Evolutionary conservation across 2,113 vertebrate genomes (phyloP), one percentile per base, ranked within the genome.

Genomic region (Danionella cerebrum): DNA sequence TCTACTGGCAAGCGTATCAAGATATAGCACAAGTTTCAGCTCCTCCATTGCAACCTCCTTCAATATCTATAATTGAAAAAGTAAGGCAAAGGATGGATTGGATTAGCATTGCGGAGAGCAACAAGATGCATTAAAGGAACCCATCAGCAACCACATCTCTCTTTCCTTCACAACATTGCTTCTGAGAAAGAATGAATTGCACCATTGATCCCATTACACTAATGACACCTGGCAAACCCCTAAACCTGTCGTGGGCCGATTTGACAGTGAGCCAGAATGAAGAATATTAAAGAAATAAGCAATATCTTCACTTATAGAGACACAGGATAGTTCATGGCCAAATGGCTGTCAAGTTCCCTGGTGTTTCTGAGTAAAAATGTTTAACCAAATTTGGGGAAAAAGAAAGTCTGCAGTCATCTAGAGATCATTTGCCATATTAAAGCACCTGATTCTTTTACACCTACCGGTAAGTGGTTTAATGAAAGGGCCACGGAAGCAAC

Each of bases 131-230:
- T 8, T 4, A 54, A 58, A 71, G 57, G 8, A 48, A 48, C 44
- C 29, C 51, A 62, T 74, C 72, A 74, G 53, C 62, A 60, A 13
- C 27, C 54, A 48, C 2, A 39, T n/a, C 44, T 21, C 12, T 1
- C 1, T 12, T 25, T 54, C 42, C n/a, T 33, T 16, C 53, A 25
- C 69, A 52, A 52, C 39, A 55, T 29, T 45, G 22, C 14, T 36
- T 41, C 11, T 9, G 25, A 74, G 35, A 57, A 35, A 31, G 10
- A 47, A 24, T 21, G 22, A 59, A 59, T 52, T 18, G 47, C 57
- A n/a, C 22, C 50, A 64, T 45, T 19, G 44, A 75, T 64, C 64
- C 51, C 69, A 67, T 71, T 65, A 75, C 12, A 16, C 42, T 68
- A 68, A 71, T 58, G 24, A 52, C 57, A 18, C 24, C 11, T 53